Evolutionary conservation across 2,113 vertebrate species (phyloP), one percentile per base, ranked within the genome.

Genomic region (Copsychus sechellarum): DNA sequence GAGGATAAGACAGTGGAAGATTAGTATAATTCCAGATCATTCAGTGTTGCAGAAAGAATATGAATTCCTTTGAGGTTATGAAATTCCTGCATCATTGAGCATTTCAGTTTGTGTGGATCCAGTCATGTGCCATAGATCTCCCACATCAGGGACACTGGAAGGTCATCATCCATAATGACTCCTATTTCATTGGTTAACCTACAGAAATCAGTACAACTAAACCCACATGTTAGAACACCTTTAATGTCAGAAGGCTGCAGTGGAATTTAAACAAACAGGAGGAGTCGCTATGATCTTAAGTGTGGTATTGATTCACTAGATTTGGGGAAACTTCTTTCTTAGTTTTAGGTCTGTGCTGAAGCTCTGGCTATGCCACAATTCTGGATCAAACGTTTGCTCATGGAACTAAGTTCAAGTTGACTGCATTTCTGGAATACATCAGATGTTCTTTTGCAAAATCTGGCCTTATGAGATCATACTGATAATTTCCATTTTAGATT

Each of bases 71-170:
- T 74, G 69, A 92, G 43, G 19, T 91, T 92, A 91, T 94, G 87
- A 61, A 93, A 82, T 93, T 85, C 61, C 43, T 91, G 92, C 85
- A 91, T 87, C 93, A 87, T 38, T 93, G 87, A 95, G 40, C 92
- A 87, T 67, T 73, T 82, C 61, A 40, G 93, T 90, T 93, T 85
- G 31, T 92, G 78, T 87, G 90, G 85, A 88, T 87, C 66, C 85
- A 76, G 50, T 90, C 45, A 88, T 79, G 43, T 67, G 57, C 51
- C 42, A 56, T 86, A 4, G 78, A 81, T 96, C 34, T 91, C 40
- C 53, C 14, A 1, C 56, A 57, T 79, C 48, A 79, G 81, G 90
- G 84, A 79, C 69, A 60, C 62, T 29, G 45, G 73, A 85, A 96
- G 61, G 92, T 90, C 78, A 60, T 85, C 8, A 81, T 60, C 73